Percentiles rank a stretch among this genome's conserved stretches.
Evolutionary conservation across 2,113 vertebrate species (phyloP).

Genomic region (Menura novaehollandiae): DNA sequence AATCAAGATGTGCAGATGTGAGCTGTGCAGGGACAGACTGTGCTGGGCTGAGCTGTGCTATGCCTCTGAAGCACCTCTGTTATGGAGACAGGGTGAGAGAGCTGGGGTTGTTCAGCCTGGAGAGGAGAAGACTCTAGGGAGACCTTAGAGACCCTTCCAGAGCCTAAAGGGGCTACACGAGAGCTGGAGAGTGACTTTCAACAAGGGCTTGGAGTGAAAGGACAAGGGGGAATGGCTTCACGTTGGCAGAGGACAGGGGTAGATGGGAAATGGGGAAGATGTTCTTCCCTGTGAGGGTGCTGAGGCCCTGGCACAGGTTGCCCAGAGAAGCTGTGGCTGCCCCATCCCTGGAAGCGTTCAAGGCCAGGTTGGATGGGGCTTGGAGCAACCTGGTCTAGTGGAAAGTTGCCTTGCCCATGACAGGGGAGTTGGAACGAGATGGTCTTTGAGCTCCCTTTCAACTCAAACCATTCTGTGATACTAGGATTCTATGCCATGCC

Average conservation of each 20-base stretch:
- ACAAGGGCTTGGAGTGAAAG: neutral
- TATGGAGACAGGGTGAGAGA: neutral
- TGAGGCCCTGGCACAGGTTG: neutral
- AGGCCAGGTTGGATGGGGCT: accelerated
- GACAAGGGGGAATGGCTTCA: neutral
- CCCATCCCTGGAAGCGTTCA: neutral
- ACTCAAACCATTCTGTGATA: too few species aligned
- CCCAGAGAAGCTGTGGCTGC: neutral
- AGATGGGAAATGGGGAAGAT: neutral
- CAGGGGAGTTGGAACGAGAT: neutral
- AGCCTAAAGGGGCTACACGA: neutral
- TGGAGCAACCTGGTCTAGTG: neutral
- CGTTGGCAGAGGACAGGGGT: neutral
- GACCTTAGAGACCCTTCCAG: neutral
- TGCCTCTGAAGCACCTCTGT: neutral
- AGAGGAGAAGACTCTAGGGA: neutral
- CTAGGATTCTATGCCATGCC: accelerated
- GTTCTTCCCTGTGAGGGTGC: neutral
- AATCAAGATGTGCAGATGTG: neutral
- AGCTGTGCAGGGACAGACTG: neutral
- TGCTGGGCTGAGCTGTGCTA: neutral
- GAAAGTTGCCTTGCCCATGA: neutral
- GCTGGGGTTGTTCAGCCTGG: neutral
- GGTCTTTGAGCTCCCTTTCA: too few species aligned
- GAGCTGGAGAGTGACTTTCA: neutral